Evolutionary conservation across 2,113 vertebrate genomes (phyloP), one percentile per base, ranked within the genome.

Genomic region (Ailuropoda melanoleuca): DNA sequence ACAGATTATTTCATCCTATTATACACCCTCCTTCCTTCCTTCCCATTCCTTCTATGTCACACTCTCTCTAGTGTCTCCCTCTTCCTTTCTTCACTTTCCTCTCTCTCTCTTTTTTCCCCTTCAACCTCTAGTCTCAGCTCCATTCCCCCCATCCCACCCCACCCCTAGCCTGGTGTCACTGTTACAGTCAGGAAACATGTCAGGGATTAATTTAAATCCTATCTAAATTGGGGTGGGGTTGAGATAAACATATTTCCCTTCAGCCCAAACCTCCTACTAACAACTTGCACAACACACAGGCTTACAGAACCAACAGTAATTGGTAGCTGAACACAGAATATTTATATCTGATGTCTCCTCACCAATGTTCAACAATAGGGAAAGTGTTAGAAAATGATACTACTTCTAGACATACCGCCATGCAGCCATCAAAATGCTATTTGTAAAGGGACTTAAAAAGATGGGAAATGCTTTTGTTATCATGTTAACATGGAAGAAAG

Each of bases 301-400:
- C 8, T 48, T 46, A 62, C 43, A 68, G 26, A 48, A 77, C 74
- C 17, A 48, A 24, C 0, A 24, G n/a, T 43, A 72, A 39, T 43
- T 55, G 26, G 74, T 68, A 83, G 46, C 4, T 72, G 31, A 60
- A 83, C 26, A 62, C 24, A 55, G 55, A 93, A 48, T 68, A 77
- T 83, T 90, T 92, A 86, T 34, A 88, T 72, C 10, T 50, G 48
- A 39, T 95, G 7, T 58, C 68, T 95, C 62, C 75, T 72, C n/a
- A 75, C 9, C 34, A 91, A 74, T 75, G 62, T 70, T 93, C 31
- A 91, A 90, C 34, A 87, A 78, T 15, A 46, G 95, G 55, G 56
- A 68, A 90, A 34, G 4, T 60, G 37, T 85, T 83, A 93, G 56
- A 96, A 91, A 95, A 89, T 39, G 21, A 91, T 43, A 74, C 43